phyloP scores from a whole-genome alignment of 2,113 vertebrate genomes.

The Erythrocercus mccallii region DNA sequence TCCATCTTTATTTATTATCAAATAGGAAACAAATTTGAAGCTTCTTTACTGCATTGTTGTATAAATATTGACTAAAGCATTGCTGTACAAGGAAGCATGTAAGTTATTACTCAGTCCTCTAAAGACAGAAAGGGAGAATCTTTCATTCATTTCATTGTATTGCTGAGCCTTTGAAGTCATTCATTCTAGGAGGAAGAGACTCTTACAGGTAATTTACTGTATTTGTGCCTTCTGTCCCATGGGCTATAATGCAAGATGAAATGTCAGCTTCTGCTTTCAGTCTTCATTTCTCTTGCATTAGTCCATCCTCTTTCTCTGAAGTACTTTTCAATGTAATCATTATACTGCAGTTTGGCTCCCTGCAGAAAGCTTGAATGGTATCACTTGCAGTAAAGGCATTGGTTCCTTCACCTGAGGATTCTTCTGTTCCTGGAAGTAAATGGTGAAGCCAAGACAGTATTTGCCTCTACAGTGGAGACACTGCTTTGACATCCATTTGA shows the following conservation, averaged over 20 bases:
- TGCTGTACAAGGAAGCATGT: background rate
- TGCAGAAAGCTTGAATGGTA: background rate
- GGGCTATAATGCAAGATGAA: slow-evolving; percentile 25
- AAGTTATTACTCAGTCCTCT: slow-evolving; percentile 39
- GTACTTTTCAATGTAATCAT: background rate
- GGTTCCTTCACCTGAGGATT: background rate
- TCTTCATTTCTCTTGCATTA: slow-evolving; percentile 38
- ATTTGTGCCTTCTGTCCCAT: slow-evolving; percentile 23
- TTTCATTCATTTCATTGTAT: slow-evolving; percentile 38
- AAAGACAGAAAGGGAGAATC: slow-evolving; percentile 8
- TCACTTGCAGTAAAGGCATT: background rate
- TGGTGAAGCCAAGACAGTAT: background rate
- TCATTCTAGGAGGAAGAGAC: slow-evolving; percentile 4
- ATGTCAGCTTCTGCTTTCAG: slow-evolving; percentile 22
- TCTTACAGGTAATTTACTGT: slow-evolving; percentile 26
- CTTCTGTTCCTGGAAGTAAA: background rate
- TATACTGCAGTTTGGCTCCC: background rate
- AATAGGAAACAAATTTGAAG: slow-evolving; percentile 32
- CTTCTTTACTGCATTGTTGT: slow-evolving; percentile 26
- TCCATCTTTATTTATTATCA: slow-evolving; percentile 40
- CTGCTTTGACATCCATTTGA: background rate
- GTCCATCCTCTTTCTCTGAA: background rate
- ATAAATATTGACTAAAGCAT: slow-evolving; percentile 57
- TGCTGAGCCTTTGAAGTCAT: slow-evolving; percentile 4
- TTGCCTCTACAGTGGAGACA: background rate